These are phyloP conservation scores for Eugnorisma glareosa DNA, from an alignment of 2,888 invertebrate genomes.

Conservation along the genomic window DNA sequence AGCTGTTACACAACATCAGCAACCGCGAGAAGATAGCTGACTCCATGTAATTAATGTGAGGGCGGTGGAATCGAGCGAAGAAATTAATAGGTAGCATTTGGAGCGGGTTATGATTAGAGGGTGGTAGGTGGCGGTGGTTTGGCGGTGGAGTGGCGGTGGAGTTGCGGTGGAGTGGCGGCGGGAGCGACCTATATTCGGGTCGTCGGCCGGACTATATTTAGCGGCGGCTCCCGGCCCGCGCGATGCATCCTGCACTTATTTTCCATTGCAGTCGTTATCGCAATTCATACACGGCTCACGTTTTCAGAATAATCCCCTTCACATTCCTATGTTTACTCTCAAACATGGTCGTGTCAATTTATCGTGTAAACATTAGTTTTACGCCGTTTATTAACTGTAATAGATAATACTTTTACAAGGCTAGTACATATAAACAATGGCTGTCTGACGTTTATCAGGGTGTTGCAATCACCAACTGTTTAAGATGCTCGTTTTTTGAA, in stretches of 20 bases:
- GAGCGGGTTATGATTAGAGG: slow-evolving; percentile 64
- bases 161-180: slow-evolving; percentile 60
- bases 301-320: slow-evolving; percentile 69
- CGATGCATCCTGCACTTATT: slow-evolving; percentile 82
- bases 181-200: slow-evolving; percentile 86
- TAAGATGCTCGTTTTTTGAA: slow-evolving; percentile 41
- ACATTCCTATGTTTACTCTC: slow-evolving; percentile 61
- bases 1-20: slow-evolving; percentile 32
- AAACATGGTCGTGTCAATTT: slow-evolving; percentile 61
- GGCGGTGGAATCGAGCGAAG: slow-evolving; percentile 27
- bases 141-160: slow-evolving; percentile 49
- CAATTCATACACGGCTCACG: slow-evolving; percentile 51
- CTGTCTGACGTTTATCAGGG: slow-evolving; percentile 47
- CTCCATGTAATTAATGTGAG: slow-evolving; percentile 31
- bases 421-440: slow-evolving; percentile 62
- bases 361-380: slow-evolving; percentile 60
- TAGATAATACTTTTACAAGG: slow-evolving; percentile 68
- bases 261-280: slow-evolving; percentile 81
- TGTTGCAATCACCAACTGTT: slow-evolving; percentile 50
- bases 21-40: slow-evolving; percentile 27
- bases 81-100: slow-evolving; percentile 62
- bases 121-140: slow-evolving; percentile 49
- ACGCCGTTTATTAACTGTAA: slow-evolving; percentile 60
- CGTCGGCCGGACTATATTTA: slow-evolving; percentile 88
- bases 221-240: slow-evolving; percentile 74